Percentiles rank a stretch among this genome's conserved stretches.
phyloP scores from a whole-genome alignment of 2,797 vertebrate genomes.

The Agapornis canus region DNA sequence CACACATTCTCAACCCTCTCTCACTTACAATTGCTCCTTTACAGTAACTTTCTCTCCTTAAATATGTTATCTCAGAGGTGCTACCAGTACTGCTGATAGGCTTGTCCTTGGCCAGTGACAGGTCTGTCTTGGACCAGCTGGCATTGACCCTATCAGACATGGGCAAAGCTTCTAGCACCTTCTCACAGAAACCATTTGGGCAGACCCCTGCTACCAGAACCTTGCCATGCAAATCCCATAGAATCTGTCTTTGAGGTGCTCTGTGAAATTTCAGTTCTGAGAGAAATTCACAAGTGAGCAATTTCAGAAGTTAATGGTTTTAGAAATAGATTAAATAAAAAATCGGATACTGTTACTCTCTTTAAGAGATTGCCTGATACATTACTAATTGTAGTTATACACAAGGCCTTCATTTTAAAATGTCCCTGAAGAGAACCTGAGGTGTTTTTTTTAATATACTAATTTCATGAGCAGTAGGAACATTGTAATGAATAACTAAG shows the following conservation, averaged over 20 bases:
- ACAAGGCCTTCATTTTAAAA: neutral
- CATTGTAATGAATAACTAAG: neutral
- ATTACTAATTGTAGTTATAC: neutral
- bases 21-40: neutral
- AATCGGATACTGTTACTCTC: neutral
- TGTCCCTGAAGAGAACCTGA: neutral
- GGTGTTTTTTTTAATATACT: neutral
- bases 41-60: neutral
- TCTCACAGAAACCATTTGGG: neutral
- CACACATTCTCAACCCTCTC: neutral
- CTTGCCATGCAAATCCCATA: neutral
- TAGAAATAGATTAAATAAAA: neutral
- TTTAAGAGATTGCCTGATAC: neutral
- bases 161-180: neutral
- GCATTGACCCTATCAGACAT: neutral
- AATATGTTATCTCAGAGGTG: neutral
- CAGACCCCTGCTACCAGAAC: neutral
- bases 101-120: neutral
- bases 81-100: neutral
- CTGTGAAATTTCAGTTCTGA: neutral
- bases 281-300: neutral
- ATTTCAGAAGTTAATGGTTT: neutral
- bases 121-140: neutral
- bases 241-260: neutral
- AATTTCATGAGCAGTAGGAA: neutral